phyloP scores from a whole-genome alignment of 2,888 invertebrate species.

The Clitarchus hookeri region DNA sequence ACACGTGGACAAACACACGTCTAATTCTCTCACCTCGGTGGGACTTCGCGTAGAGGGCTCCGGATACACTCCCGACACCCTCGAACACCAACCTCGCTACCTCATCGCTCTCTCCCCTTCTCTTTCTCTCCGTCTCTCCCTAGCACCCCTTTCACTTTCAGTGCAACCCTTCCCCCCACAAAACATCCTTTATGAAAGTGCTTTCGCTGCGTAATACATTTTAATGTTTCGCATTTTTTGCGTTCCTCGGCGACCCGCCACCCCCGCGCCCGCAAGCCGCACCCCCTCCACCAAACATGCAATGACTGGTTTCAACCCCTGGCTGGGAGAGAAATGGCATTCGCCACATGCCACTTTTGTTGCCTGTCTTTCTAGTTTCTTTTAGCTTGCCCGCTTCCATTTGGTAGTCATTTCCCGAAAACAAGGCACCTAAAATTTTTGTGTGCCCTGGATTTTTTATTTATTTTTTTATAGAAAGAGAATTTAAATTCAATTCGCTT shows the following conservation, averaged over 20 bases:
- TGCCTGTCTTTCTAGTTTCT: background rate
- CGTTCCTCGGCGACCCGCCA: background rate
- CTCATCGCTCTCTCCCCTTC: no score
- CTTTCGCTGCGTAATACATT: conserved; percentile 3
- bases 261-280: background rate
- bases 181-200: conserved; percentile 2
- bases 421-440: background rate
- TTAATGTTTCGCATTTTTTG: conserved; percentile 14
- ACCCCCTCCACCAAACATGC: background rate
- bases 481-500: no score
- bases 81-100: no score
- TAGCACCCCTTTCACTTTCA: no score
- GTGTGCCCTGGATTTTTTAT: no score
- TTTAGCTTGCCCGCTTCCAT: background rate
- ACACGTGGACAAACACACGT: no score
- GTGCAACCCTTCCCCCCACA: background rate
- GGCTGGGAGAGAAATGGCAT: conserved; percentile 2
- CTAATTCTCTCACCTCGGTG: no score
- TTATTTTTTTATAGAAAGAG: no score
- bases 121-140: no score
- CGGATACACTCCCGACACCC: no score
- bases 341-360: background rate
- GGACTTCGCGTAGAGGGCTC: no score
- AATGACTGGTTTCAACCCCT: background rate
- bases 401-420: background rate